These are phyloP conservation scores for Acholoe squamosa DNA, from an alignment of 2,888 invertebrate genomes.

Conservation along the genomic window DNA sequence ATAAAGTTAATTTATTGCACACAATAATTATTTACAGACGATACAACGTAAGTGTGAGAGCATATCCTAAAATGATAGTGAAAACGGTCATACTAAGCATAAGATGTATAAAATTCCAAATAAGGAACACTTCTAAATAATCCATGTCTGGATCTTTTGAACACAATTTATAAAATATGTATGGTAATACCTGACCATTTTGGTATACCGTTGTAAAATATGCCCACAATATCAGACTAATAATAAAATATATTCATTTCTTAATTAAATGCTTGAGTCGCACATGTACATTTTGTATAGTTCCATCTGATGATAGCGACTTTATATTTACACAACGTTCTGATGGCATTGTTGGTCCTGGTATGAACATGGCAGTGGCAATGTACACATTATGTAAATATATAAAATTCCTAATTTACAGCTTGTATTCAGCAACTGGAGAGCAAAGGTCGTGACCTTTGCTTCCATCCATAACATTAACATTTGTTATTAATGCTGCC, in stretches of 20 bases:
- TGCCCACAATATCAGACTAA: neutral
- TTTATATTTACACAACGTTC: neutral
- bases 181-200: neutral
- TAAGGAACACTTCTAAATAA: neutral
- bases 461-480: neutral
- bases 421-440: neutral
- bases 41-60: neutral
- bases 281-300: neutral
- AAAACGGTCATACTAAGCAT: neutral
- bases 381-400: neutral
- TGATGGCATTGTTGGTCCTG: neutral
- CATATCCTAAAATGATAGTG: constrained; percentile 6
- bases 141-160: neutral
- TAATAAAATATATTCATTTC: neutral
- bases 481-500: neutral
- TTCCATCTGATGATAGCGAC: neutral
- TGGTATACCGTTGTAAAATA: neutral
- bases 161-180: neutral
- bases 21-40: neutral
- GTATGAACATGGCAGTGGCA: neutral
- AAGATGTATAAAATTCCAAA: neutral
- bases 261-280: constrained; percentile 7
- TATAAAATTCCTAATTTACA: constrained; percentile 9
- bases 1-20: constrained; percentile 17
- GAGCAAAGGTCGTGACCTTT: neutral